A percentile compares a stretch with the other conserved stretches of the same genome.
These are phyloP conservation scores for Amia ocellicauda DNA, from an alignment of 2,113 vertebrate species.

Conservation along the genomic window DNA sequence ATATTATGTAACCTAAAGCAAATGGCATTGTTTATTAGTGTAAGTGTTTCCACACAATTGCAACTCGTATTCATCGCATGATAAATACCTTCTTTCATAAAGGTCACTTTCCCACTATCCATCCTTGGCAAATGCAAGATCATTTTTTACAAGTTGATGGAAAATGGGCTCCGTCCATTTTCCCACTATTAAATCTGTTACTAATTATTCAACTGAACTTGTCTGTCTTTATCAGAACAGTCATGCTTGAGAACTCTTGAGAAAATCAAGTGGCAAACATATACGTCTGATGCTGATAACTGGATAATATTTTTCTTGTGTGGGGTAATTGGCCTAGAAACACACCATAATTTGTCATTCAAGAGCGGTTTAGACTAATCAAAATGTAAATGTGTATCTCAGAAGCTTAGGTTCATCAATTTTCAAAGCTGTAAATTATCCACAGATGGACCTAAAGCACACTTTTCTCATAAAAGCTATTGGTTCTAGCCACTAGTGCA, in stretches of 20 bases:
- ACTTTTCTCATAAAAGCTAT: no score
- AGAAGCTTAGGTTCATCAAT: constrained; percentile 66
- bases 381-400: constrained; percentile 64
- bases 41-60: no score
- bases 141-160: constrained; percentile 17
- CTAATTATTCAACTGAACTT: constrained; percentile 41
- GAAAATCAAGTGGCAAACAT: constrained; percentile 69
- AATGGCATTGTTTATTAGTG: no score
- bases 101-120: constrained; percentile 14
- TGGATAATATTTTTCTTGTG: constrained; percentile 68
- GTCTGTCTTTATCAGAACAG: constrained; percentile 40
- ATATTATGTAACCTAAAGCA: no score
- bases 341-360: constrained; percentile 66
- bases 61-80: no score
- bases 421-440: no score
- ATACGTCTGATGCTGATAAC: constrained; percentile 69
- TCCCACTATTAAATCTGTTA: constrained; percentile 37
- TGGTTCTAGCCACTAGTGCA: no score
- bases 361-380: constrained; percentile 61
- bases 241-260: constrained; percentile 63
- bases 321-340: constrained; percentile 68
- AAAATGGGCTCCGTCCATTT: constrained; percentile 30
- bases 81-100: constrained; percentile 15
- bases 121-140: not conserved
- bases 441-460: no score